Evolutionary conservation across 2,113 vertebrate genomes (phyloP), one percentile per base, ranked within the genome.

Genomic region (Orthonyx spaldingii): DNA sequence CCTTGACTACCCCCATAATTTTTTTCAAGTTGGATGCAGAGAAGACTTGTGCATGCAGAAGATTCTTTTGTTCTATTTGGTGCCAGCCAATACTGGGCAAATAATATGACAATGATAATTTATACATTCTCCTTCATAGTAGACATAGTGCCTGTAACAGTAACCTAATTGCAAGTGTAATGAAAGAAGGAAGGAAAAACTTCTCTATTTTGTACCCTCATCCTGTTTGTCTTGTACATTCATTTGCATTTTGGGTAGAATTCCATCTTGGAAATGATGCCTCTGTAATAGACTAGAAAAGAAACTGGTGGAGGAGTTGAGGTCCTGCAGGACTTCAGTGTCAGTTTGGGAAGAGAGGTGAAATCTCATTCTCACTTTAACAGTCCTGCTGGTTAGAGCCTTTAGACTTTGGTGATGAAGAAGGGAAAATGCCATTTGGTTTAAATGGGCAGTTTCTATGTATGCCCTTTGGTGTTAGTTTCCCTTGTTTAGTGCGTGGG

Each of bases 401-500:
- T 78, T 52, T 81, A 33, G 52, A 44, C 35, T 80, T 64, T 44
- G 53, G 39, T 84, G 79, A 49, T 74, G 47, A 49, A 49, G 83
- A 63, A 92, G n/a, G 59, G 39, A 84, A 92, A 90, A 93, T 49
- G 44, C 22, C 30, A 66, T 87, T 93, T 53, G 42, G 42, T 90
- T 87, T 94, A 71, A 90, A 86, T 22, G 93, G 68, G 14, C 42
- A n/a, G 49, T 90, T 77, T 94, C 71, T 88, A 71, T 93, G 71
- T 56, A 27, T 83, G 64, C 63, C 37, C 39, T 93, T 88, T 93
- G 76, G 83, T 93, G 65, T 75, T 95, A 59, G 64, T 88, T 96
- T 93, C 76, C 56, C 85, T 91, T 89, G 76, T 92, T 93, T 90
- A 86, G 52, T 80, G 75, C 86, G 71, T 83, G 93, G 35, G 63